Evolutionary conservation across 2,888 invertebrate species (phyloP), one percentile per base, ranked within the genome.

Genomic region (Drosophila gaucha): DNA sequence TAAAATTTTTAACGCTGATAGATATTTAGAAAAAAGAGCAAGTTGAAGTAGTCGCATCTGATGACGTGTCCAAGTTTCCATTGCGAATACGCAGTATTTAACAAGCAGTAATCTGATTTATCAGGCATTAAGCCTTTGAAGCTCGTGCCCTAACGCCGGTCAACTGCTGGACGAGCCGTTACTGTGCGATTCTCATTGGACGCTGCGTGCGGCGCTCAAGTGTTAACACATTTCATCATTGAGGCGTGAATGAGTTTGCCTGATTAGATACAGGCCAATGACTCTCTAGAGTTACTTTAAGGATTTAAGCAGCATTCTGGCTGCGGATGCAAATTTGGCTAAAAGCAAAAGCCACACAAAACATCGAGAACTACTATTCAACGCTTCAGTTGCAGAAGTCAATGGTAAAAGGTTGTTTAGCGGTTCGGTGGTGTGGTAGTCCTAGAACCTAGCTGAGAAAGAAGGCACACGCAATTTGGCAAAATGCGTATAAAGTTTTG

Each of bases 401-500:
- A 83, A 80, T 83, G 76, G 70, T 78, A 54, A 60, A 78, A 82
- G 77, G 46, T 80, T 79, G 22, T 20, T 36, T 51, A 38, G 65
- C 46, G 44, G 38, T 49, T 52, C 28, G 31, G 49, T 39, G 38
- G 51, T 33, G 18, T 10, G n/a, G 51, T 22, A 24, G 16, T 26
- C 6, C 9, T 9, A 10, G 9, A 39, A 49, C 30, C 44, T 51
- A 55, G 47, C 51, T 51, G 5, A 16, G 43, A 65, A 66, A 82
- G 70, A 66, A 74, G 69, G 66, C 67, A 33, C 64, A 86, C 86
- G 86, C 86, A 82, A 86, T 86, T 84, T 84, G 75, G 43, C 50
- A 66, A 83, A 86, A 82, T 82, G 80, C 83, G 84, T 86, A 84
- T 52, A 78, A 79, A 82, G 70, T 74, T 79, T 85, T 85, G 87